Conservation (phyloP, 2,797 vertebrate genomes). For the Nasua narica region DNA sequence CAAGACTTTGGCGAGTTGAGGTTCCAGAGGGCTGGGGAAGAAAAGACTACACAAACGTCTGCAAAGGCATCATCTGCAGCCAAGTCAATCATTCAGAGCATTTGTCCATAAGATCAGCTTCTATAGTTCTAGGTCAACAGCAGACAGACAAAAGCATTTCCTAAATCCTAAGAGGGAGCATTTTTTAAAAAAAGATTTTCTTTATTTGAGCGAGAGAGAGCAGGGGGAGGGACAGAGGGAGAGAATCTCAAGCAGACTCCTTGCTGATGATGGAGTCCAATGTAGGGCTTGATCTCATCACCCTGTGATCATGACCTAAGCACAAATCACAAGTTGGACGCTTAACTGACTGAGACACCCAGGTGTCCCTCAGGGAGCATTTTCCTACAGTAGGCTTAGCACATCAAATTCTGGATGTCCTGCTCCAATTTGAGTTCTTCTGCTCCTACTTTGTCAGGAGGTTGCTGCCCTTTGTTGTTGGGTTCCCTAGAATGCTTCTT, state of each 20-base stretch:
- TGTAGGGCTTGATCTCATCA: not conserved
- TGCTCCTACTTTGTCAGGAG: not conserved
- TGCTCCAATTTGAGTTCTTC: not conserved
- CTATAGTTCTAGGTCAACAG: not conserved
- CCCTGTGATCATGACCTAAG: not conserved
- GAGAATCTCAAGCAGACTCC: not conserved
- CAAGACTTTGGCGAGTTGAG: not conserved
- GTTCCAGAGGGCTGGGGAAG: not conserved
- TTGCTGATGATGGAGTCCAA: not conserved
- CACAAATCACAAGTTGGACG: not conserved
- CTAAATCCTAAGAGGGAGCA: not conserved
- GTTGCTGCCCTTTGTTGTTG: not conserved
- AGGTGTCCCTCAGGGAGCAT: not conserved
- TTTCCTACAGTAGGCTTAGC: not conserved
- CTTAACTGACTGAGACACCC: not conserved
- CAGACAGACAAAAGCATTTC: accelerated
- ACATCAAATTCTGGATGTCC: no score
- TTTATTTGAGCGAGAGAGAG: not conserved
- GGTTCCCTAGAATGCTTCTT: not conserved
- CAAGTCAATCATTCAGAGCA: not conserved
- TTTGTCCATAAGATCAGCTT: not conserved
- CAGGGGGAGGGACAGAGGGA: not conserved
- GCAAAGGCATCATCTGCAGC: not conserved
- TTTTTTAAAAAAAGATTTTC: not conserved
- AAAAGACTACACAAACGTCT: not conserved